phyloP scores from a whole-genome alignment of 1,140 invertebrate genomes.

The Maniola jurtina region DNA sequence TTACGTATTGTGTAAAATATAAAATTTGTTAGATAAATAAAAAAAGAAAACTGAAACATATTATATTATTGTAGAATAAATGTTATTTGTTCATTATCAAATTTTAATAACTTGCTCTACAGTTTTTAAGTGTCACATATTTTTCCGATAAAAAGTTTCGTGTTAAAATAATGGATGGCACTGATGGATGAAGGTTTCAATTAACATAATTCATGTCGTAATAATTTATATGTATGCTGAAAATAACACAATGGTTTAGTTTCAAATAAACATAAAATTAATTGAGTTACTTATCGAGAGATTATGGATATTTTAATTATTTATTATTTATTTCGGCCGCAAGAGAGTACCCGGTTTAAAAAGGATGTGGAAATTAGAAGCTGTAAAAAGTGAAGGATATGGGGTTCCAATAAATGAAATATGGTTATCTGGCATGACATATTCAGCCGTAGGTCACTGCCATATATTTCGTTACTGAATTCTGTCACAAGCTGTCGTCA shows the following conservation, averaged over 20 bases:
- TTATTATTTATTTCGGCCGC: too few relatives aligned
- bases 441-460: slow-evolving; percentile 7
- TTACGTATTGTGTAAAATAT: slow-evolving; percentile 24
- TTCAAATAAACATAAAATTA: too few relatives aligned
- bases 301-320: too few relatives aligned
- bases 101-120: neutral
- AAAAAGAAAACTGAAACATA: slow-evolving; percentile 17
- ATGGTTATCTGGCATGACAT: slow-evolving; percentile 2
- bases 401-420: neutral
- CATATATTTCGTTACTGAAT: slow-evolving; percentile 20
- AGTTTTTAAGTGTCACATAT: neutral
- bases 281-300: too few relatives aligned
- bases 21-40: slow-evolving; percentile 30
- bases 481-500: slow-evolving; percentile 18
- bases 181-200: neutral
- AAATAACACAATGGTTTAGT: too few relatives aligned
- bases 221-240: neutral
- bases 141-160: slow-evolving; percentile 3
- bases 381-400: neutral
- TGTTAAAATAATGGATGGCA: slow-evolving; percentile 1
- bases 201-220: too few relatives aligned
- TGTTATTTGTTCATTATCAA: slow-evolving; percentile 6
- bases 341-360: too few relatives aligned
- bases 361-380: neutral
- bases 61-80: slow-evolving; percentile 7